Conservation (phyloP, 2,113 vertebrate species). For the Varanus salvator region DNA sequence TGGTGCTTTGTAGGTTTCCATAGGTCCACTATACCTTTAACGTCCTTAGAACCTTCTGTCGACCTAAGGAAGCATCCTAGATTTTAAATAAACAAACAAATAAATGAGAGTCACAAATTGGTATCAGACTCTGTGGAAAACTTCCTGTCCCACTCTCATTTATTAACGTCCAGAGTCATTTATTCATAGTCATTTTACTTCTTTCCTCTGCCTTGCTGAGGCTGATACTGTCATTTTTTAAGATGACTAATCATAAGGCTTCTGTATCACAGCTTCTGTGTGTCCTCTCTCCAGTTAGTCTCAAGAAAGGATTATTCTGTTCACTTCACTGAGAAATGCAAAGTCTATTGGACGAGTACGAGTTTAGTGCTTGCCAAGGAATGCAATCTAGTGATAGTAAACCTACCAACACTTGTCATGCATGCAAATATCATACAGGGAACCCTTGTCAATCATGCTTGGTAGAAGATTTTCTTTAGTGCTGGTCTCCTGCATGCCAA, state of each 20-base stretch:
- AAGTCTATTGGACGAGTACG: background rate
- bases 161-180: background rate
- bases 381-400: background rate
- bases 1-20: no score
- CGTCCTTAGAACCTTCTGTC: no score
- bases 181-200: background rate
- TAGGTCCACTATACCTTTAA: no score
- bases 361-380: background rate
- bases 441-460: background rate
- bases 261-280: background rate
- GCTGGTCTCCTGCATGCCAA: background rate
- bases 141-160: no score
- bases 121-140: background rate
- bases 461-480: background rate
- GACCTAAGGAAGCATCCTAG: no score
- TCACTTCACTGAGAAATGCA: background rate
- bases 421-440: constrained; percentile 10
- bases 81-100: no score
- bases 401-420: background rate
- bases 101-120: background rate
- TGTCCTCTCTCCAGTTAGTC: background rate
- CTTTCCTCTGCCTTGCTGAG: background rate
- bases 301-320: constrained; percentile 6
- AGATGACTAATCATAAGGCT: background rate
- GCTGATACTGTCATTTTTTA: background rate